Base-by-base conservation (phyloP, 2,888 invertebrate species). In the Eremobia ochroleuca region DNA sequence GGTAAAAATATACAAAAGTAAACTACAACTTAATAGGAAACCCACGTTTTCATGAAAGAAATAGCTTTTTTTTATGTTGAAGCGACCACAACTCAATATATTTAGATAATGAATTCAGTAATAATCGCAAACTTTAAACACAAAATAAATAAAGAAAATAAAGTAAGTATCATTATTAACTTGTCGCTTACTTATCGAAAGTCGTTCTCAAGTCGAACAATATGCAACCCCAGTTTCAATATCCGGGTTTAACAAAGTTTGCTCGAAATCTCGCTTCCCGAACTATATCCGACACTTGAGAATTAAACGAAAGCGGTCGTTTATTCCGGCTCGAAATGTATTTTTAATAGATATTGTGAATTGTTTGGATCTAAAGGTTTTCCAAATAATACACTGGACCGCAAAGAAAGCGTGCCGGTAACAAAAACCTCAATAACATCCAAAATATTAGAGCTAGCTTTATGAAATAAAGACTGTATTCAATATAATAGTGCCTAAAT, bases 281-380 rank as follows among this genome's bases (percentile, higher is more conserved):
- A 52, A 84, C 78, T 85, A 75, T 84, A 85, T 85, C 83, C 74
- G 78, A 77, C 78, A 85, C 74, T 85, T 37, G 55, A 85, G 86
- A 69, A 82, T 82, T 84, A 73, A 83, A 85, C 59, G 86, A 62
- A 69, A 74, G 55, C 73, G 58, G 55, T 65, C 13, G 65, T 69
- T 82, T 77, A 66, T 83, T 77, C 15, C 70, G 73, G 58, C 34
- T 55, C 46, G 13, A 64, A 55, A 25, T 81, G 21, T 73, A 43
- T 65, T 78, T 76, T 59, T 43, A 65, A 61, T 40, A 31, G 49
- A n/a, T 43, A n/a, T 46, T 52, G 11, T 46, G 46, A 18, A 31
- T 5, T 28, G 9, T 37, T 73, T 59, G 1, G 8, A 18, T 25
- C n/a, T 3, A 28, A 6, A 4, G 58, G 11, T n/a, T 58, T 46